Base-by-base conservation (phyloP, 2,113 vertebrate species). In the Orycteropus afer region DNA sequence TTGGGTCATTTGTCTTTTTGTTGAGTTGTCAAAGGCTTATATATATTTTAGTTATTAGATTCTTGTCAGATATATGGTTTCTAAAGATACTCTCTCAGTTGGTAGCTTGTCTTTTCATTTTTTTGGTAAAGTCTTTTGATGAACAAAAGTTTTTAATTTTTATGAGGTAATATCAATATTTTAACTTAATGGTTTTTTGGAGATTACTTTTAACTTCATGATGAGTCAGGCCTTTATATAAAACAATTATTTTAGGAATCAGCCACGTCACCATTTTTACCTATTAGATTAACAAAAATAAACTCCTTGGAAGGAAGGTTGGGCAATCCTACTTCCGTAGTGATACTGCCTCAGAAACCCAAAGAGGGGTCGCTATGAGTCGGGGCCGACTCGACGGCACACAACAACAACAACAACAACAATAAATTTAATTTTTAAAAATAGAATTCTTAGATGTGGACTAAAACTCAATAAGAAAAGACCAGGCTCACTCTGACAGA, bases 161-260 rank as follows among this genome's bases (percentile, higher is more conserved):
- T 34, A 14, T 65, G 63, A 65, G 32, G 32, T 65, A 80, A 53
- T 86, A 37, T 51, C 32, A 69, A 5, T 69, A n/a, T 69, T n/a
- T 93, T 94, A 77, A 17, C 40, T 34, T 91, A 61, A 29, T 74
- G 37, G 42, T 82, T 94, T 85, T 78, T n/a, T 61, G 47, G 45
- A 91, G 53, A 90, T 92, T 79, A 45, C 40, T 67, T 81, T 93
- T 45, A 90, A 42, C 73, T 67, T 42, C 27, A 5, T 20, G 27
- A 27, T 90, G n/a, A 34, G 15, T 34, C 55, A 57, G 57, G 55
- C 23, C 34, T 88, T 84, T 61, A 20, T 69, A 69, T 71, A 92
- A 82, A 88, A 76, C 37, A 65, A 57, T 27, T 73, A 7, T 65
- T 89, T 95, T 79, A 86, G 80, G 15, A 96, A 82, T 92, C 40